Base-by-base conservation (phyloP, 1,140 invertebrate genomes). In the Cecropterus lyciades region DNA sequence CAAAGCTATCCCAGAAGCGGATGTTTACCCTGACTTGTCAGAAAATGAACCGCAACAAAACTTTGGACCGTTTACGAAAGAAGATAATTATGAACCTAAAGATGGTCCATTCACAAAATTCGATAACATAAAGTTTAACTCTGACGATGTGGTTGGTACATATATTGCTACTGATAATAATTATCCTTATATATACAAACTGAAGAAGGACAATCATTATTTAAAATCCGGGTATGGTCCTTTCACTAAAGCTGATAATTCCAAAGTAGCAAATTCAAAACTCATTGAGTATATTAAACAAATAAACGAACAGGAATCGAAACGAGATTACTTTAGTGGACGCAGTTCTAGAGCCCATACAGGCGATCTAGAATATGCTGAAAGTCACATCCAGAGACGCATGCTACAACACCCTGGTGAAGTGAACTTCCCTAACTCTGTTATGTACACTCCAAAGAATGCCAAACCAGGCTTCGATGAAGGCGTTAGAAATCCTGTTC, bases 351-450 rank as follows among this genome's bases (percentile, higher is more conserved):
- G 92, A 55, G 87, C 90, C 16, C 85, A 93, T 60, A 80, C 78
- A 27, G 87, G 92, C 5, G 91, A 91, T 55, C 66, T 92, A 52
- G 89, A 89, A 37, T 93, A 87, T 42, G 82, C 91, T 7, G 92
- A 93, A 65, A 91, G 85, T 57, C 94, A 94, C 51, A 93, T 95
- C 27, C 95, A 95, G 73, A 93, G 95, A 40, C 85, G 95, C 65
- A 95, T 95, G 94, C 79, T 96, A 0, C 95, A 95, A 67, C 94
- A 95, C 64, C 94, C 94, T 3, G 93, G 93, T n/a, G 90, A 93
- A 53, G 85, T 92, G 0, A 93, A 91, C 4, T 96, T 95, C 68
- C 95, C 95, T 0, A 94, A 94, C 30, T 95, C 95, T 0, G 82
- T 93, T 2, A 84, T 94, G 62, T 96, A 96, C 70, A 91, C 94